Percentiles rank a stretch among this genome's conserved stretches.
These are phyloP conservation scores for Caenorhabditis plicata DNA, from an alignment of 2,888 invertebrate genomes.

Conservation along the genomic window DNA sequence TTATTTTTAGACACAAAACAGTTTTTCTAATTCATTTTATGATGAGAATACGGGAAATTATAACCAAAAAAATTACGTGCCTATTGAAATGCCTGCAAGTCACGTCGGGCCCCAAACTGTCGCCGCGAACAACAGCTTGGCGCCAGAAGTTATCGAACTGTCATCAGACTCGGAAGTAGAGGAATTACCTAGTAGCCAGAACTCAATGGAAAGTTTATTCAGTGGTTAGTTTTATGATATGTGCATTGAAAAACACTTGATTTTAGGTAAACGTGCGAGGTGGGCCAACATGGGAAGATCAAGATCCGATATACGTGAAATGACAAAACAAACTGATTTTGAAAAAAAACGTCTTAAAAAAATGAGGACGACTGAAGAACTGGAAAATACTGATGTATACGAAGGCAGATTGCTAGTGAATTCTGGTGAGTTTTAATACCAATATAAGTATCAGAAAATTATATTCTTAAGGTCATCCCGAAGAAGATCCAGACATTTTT, in stretches of 20 bases:
- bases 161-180: slow-evolving; percentile 27
- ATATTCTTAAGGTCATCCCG: slow-evolving; percentile 31
- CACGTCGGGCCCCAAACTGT: too few species aligned
- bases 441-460: background rate
- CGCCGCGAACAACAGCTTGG: too few species aligned
- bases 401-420: slow-evolving; percentile 53
- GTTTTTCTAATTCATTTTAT: too few species aligned
- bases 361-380: slow-evolving; percentile 28
- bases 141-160: slow-evolving; percentile 20
- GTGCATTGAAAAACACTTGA: background rate
- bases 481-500: slow-evolving; percentile 49
- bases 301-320: slow-evolving; percentile 13
- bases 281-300: slow-evolving; percentile 28
- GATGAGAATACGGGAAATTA: too few species aligned
- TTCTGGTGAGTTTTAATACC: slow-evolving; percentile 26
- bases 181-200: slow-evolving; percentile 6
- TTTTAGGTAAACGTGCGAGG: slow-evolving; percentile 13
- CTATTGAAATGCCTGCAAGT: too few species aligned
- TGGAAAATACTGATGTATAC: slow-evolving; percentile 41
- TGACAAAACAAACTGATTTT: slow-evolving; percentile 30
- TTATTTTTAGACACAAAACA: background rate
- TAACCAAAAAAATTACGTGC: too few species aligned
- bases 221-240: background rate
- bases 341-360: slow-evolving; percentile 29
- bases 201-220: background rate